Conservation (phyloP, 2,113 vertebrate genomes). For the Phalacrocorax carbo region DNA sequence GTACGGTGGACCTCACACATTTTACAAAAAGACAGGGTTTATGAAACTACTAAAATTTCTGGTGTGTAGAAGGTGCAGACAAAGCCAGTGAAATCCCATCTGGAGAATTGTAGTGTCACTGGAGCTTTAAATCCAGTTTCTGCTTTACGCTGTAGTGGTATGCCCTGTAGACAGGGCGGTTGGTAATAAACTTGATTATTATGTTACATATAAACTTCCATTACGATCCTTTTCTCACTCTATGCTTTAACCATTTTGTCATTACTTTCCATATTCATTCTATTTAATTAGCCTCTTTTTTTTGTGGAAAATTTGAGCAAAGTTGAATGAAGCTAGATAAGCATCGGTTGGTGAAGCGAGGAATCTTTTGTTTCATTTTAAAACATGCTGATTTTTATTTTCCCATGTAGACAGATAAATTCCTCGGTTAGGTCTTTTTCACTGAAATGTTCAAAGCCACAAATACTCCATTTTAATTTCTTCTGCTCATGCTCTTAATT, state of each 20-base stretch:
- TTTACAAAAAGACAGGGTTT: neutral
- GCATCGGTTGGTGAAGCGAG: neutral
- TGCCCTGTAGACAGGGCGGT: neutral
- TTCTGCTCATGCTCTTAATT: neutral
- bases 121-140: neutral
- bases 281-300: neutral
- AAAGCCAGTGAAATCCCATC: neutral
- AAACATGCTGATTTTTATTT: conserved; percentile 2
- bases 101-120: neutral
- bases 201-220: neutral
- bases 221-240: neutral
- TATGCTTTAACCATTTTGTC: neutral
- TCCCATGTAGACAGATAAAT: neutral
- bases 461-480: neutral
- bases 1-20: neutral
- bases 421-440: neutral
- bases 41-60: neutral
- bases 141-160: neutral
- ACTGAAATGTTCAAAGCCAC: neutral
- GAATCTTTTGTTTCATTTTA: neutral
- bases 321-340: neutral
- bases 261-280: neutral
- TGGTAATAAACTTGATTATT: neutral
- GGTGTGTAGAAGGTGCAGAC: neutral
- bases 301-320: neutral